Evolutionary conservation across 2,797 vertebrate genomes (phyloP).

Genomic region (Gastrophryne carolinensis): DNA sequence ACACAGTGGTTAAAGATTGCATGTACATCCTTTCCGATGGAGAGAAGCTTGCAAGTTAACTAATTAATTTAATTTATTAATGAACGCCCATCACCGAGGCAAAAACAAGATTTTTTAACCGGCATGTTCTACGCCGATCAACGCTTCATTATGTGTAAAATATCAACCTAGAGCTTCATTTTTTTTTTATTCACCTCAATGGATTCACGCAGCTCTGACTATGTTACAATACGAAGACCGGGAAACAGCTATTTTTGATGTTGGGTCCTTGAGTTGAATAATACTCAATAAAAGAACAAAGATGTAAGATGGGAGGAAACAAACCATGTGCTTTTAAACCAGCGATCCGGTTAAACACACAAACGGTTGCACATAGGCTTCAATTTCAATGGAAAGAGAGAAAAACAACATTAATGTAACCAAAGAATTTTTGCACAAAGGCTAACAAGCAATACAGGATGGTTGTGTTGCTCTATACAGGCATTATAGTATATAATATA

Average conservation of each 20-base stretch:
- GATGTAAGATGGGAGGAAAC: constrained; percentile 23
- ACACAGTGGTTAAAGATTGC: constrained; percentile 50
- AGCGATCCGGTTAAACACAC: constrained; percentile 11
- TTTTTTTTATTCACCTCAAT: accelerated
- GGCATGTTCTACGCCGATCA: constrained; percentile 33
- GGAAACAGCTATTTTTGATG: constrained; percentile 11
- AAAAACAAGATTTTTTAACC: constrained; percentile 51
- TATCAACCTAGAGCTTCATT: constrained; percentile 14
- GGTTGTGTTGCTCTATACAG: neutral
- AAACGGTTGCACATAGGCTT: neutral
- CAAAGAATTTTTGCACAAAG: neutral
- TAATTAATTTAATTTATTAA: constrained; percentile 64
- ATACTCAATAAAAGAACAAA: constrained; percentile 51
- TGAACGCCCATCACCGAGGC: constrained; percentile 56
- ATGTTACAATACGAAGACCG: constrained; percentile 6
- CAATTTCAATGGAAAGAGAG: constrained; percentile 4
- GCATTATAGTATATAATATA: no score
- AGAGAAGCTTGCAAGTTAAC: constrained; percentile 51
- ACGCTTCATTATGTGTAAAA: constrained; percentile 46
- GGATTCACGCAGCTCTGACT: constrained; percentile 1
- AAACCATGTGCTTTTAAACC: constrained; percentile 39
- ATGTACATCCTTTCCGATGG: constrained; percentile 55
- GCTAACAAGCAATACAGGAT: neutral
- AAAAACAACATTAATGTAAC: neutral
- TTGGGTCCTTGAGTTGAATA: constrained; percentile 59